phyloP scores from a whole-genome alignment of 2,113 vertebrate genomes.

The Plestiodon gilberti region DNA sequence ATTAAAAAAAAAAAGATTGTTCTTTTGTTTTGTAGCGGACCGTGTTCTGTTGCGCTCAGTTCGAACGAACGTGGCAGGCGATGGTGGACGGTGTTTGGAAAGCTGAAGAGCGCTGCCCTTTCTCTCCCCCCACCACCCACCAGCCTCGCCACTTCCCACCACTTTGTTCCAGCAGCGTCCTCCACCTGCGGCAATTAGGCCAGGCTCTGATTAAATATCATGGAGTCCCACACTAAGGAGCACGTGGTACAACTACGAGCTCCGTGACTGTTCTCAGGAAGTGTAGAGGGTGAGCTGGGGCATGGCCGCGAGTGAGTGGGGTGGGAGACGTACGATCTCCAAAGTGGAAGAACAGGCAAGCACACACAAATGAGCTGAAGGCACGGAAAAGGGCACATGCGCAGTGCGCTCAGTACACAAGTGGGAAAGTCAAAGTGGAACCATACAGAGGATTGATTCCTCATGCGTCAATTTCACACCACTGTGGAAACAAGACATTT shows the following conservation, averaged over 20 bases:
- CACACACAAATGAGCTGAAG: neutral
- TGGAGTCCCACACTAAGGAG: fast-evolving
- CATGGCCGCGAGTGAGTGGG: neutral
- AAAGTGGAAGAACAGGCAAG: neutral
- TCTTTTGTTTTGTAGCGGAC: no score
- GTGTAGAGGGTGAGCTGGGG: neutral
- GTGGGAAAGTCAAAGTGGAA: neutral
- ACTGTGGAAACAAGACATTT: neutral
- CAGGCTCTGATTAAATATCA: neutral
- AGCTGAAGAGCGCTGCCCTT: neutral
- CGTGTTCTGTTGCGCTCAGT: no score
- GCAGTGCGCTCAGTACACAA: neutral
- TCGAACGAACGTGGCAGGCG: neutral
- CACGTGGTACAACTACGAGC: neutral
- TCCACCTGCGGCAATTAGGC: fast-evolving
- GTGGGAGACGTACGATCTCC: no score
- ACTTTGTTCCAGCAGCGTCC: neutral
- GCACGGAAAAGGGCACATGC: neutral
- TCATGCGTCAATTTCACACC: no score
- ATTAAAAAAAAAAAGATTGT: no score
- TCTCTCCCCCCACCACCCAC: no score
- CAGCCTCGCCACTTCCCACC: neutral
- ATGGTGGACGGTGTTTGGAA: no score
- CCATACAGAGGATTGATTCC: neutral
- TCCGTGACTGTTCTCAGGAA: neutral